Percentiles rank a stretch among this genome's conserved stretches.
phyloP scores from a whole-genome alignment of 2,888 invertebrate genomes.

The Hanleya hanleyi region DNA sequence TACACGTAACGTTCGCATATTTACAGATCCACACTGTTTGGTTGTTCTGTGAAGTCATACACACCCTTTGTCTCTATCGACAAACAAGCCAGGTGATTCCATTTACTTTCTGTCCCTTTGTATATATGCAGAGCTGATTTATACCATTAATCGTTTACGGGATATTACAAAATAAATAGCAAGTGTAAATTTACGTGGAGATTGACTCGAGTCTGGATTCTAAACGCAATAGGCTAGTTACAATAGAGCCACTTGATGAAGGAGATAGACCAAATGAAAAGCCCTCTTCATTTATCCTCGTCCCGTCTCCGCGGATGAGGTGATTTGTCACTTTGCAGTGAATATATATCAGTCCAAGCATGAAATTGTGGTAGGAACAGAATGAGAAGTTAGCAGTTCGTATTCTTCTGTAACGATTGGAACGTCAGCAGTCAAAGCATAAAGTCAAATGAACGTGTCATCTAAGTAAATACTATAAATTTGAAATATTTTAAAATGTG shows the following conservation, averaged over 20 bases:
- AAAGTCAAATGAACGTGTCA: too few relatives aligned
- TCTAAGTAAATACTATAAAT: too few relatives aligned
- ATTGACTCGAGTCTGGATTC: neutral
- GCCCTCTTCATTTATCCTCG: neutral
- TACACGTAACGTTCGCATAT: neutral
- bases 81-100: neutral
- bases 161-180: neutral
- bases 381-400: too few relatives aligned
- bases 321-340: neutral
- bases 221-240: neutral
- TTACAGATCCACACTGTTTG: neutral
- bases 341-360: neutral
- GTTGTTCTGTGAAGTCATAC: neutral
- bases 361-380: slow-evolving; percentile 7
- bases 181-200: neutral
- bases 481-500: too few relatives aligned
- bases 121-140: neutral
- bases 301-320: neutral
- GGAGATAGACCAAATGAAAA: neutral
- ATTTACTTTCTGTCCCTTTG: neutral
- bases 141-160: neutral
- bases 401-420: too few relatives aligned
- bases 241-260: neutral
- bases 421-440: too few relatives aligned
- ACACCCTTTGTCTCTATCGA: neutral